phyloP scores from a whole-genome alignment of 1,140 invertebrate genomes.

The Bombus superbus region DNA sequence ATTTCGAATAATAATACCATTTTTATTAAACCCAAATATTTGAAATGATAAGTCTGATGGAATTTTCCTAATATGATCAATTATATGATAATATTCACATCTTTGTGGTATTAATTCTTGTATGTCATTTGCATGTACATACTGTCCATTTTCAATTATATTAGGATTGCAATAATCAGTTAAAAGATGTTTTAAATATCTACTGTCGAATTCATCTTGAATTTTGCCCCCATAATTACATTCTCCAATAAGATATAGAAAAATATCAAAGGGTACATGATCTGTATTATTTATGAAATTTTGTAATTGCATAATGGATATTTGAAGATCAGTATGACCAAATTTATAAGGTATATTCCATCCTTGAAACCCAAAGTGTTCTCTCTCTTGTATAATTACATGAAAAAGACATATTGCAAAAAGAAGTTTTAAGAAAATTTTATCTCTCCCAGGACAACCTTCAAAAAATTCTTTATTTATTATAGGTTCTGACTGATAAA shows the following conservation, averaged over 20 bases:
- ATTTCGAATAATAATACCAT: constrained; percentile 86
- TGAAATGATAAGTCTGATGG: constrained; percentile 81
- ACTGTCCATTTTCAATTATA: constrained; percentile 66
- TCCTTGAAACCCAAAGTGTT: constrained; percentile 86
- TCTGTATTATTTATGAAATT: constrained; percentile 79
- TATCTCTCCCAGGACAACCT: constrained; percentile 75
- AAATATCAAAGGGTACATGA: constrained; percentile 84
- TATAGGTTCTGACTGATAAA: constrained; percentile 85
- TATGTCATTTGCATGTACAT: constrained; percentile 76
- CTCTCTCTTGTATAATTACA: constrained; percentile 86
- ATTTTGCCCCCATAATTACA: constrained; percentile 91
- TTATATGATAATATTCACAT: constrained; percentile 87
- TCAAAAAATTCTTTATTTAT: constrained; percentile 80
- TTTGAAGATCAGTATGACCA: constrained; percentile 87
- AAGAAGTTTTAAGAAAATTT: constrained; percentile 85
- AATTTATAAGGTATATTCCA: constrained; percentile 90
- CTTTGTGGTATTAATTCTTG: constrained; percentile 85
- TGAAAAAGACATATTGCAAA: constrained; percentile 89
- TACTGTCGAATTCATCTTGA: constrained; percentile 86
- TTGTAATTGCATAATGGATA: constrained; percentile 86
- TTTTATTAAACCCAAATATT: constrained; percentile 86
- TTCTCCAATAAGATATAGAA: constrained; percentile 86
- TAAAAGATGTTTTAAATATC: constrained; percentile 84
- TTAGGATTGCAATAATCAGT: constrained; percentile 84
- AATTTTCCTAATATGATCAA: constrained; percentile 85